Conservation (phyloP, 2,888 invertebrate species). For the Acleris emargana region DNA sequence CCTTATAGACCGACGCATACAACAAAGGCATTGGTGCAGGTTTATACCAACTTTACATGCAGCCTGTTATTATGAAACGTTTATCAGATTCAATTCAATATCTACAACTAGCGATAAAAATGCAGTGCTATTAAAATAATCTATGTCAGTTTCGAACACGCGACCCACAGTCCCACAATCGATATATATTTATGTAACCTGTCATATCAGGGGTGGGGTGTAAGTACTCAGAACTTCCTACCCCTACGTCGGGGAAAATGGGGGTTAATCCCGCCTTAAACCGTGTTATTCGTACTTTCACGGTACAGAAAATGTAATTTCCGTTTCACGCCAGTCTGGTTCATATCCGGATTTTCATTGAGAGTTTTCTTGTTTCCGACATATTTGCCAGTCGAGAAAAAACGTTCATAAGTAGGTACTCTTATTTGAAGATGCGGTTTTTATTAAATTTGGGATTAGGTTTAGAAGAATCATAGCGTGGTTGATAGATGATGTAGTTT, state of each 20-base stretch:
- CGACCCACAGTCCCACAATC: conserved; percentile 20
- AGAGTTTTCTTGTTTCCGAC: conserved; percentile 27
- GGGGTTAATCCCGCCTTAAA: conserved; percentile 31
- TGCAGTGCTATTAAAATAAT: conserved; percentile 39
- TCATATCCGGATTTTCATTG: conserved; percentile 33
- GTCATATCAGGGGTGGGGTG: conserved; percentile 24
- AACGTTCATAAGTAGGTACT: not conserved
- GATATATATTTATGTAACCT: conserved; percentile 24
- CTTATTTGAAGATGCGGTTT: conserved; percentile 1
- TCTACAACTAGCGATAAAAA: conserved; percentile 17
- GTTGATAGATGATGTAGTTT: too few relatives aligned
- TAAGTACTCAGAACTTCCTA: conserved; percentile 29
- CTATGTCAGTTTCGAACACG: conserved; percentile 32
- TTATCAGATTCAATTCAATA: not conserved
- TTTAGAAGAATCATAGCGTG: too few relatives aligned
- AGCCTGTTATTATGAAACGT: not conserved
- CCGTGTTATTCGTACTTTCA: conserved; percentile 42
- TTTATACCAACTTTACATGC: not conserved
- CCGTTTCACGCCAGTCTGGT: conserved; percentile 44
- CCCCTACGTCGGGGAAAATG: conserved; percentile 25
- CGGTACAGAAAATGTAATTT: conserved; percentile 63
- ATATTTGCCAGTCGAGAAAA: conserved; percentile 1
- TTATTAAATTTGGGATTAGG: conserved; percentile 8
- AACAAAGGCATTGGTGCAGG: not conserved
- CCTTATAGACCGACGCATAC: not conserved